These are phyloP conservation scores for Troides aeacus DNA, from an alignment of 2,888 invertebrate species.

Conservation along the genomic window DNA sequence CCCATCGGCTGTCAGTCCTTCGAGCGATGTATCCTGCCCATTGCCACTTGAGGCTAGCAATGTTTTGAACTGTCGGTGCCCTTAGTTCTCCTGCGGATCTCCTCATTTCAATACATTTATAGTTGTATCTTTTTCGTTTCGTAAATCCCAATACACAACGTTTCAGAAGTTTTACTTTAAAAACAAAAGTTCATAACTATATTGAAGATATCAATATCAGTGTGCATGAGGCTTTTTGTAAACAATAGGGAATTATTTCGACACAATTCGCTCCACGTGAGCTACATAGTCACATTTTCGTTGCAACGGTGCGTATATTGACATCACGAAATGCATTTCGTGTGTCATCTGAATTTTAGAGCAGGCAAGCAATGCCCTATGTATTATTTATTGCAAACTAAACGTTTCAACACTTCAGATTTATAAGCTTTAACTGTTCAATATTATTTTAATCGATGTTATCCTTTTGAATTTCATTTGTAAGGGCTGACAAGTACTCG, in stretches of 20 bases:
- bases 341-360: constrained; percentile 18
- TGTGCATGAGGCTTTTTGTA: neutral
- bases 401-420: constrained; percentile 9
- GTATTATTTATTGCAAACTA: constrained; percentile 16
- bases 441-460: constrained; percentile 1
- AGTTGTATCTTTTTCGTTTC: too few relatives aligned
- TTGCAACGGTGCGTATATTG: constrained; percentile 12
- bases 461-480: neutral
- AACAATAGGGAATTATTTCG: neutral
- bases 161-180: too few relatives aligned
- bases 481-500: neutral
- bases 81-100: too few relatives aligned
- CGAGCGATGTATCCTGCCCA: too few relatives aligned
- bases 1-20: too few relatives aligned
- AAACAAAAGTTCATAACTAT: neutral
- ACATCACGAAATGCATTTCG: constrained; percentile 10
- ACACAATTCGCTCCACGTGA: constrained; percentile 12
- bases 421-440: constrained; percentile 12
- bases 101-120: too few relatives aligned
- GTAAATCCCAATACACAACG: too few relatives aligned
- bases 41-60: too few relatives aligned
- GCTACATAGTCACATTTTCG: constrained; percentile 1
- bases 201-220: neutral
- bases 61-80: too few relatives aligned
- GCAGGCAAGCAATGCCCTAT: constrained; percentile 6